A percentile compares a stretch with the other conserved stretches of the same genome.
Evolutionary conservation across 2,113 vertebrate genomes (phyloP).

Genomic region (Rhynchopsitta pachyrhyncha): DNA sequence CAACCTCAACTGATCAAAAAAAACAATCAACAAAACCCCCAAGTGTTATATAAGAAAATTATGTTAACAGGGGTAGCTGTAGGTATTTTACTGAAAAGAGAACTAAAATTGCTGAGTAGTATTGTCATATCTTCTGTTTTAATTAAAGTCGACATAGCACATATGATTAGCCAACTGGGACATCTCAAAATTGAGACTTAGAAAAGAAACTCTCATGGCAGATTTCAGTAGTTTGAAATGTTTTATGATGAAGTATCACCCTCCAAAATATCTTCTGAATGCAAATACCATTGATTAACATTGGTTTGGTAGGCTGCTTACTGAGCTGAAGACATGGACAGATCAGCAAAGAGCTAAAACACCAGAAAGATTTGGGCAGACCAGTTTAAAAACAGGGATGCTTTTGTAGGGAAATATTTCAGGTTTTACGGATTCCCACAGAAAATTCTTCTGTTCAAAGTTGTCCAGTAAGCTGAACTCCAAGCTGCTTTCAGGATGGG

Average conservation of each 20-base stretch:
- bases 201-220: not conserved
- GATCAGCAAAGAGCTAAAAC: not conserved
- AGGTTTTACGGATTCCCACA: not conserved
- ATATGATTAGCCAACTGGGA: not conserved
- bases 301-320: not conserved
- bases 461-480: not conserved
- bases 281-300: not conserved
- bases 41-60: not conserved
- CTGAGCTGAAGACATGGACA: not conserved
- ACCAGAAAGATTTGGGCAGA: not conserved
- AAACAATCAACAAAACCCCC: fast-evolving
- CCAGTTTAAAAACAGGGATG: not conserved
- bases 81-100: not conserved
- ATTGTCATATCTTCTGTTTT: not conserved
- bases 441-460: not conserved
- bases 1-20: not conserved
- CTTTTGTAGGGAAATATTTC: not conserved
- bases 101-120: not conserved
- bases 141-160: not conserved
- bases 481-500: not conserved
- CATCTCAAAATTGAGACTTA: not conserved
- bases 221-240: not conserved
- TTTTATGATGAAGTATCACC: not conserved
- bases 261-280: not conserved
- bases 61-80: not conserved